Percentiles rank a stretch among this genome's conserved stretches.
phyloP scores from a whole-genome alignment of 2,113 vertebrate species.

The Hyaena hyaena region DNA sequence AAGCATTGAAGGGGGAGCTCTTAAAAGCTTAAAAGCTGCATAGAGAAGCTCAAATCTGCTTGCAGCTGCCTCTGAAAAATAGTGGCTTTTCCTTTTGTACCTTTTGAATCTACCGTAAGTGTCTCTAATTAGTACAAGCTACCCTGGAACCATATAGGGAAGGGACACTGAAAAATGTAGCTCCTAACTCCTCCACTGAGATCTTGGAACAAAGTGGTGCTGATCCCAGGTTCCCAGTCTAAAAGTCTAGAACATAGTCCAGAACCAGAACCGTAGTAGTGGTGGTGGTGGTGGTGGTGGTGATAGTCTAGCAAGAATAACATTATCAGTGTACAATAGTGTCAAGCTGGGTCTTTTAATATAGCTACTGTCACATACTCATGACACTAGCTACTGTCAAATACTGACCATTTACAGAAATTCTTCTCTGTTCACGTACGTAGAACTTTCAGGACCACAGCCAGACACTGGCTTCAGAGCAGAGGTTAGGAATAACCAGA shows the following conservation, averaged over 20 bases:
- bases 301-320: too few relatives aligned
- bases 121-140: not conserved
- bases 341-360: not conserved
- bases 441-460: not conserved
- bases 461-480: not conserved
- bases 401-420: not conserved
- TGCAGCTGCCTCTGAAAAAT: not conserved
- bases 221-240: not conserved
- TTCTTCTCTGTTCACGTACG: not conserved
- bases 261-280: not conserved
- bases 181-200: not conserved
- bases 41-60: not conserved
- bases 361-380: not conserved
- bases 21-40: not conserved
- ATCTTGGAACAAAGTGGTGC: not conserved
- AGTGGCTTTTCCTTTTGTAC: not conserved
- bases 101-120: not conserved
- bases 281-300: not conserved
- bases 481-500: not conserved
- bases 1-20: not conserved
- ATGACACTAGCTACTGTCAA: not conserved
- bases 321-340: not conserved
- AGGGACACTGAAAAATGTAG: not conserved
- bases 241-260: not conserved
- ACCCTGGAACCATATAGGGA: not conserved